Evolutionary conservation across 2,113 vertebrate genomes (phyloP), one percentile per base, ranked within the genome.

Genomic region (Miniopterus natalensis): DNA sequence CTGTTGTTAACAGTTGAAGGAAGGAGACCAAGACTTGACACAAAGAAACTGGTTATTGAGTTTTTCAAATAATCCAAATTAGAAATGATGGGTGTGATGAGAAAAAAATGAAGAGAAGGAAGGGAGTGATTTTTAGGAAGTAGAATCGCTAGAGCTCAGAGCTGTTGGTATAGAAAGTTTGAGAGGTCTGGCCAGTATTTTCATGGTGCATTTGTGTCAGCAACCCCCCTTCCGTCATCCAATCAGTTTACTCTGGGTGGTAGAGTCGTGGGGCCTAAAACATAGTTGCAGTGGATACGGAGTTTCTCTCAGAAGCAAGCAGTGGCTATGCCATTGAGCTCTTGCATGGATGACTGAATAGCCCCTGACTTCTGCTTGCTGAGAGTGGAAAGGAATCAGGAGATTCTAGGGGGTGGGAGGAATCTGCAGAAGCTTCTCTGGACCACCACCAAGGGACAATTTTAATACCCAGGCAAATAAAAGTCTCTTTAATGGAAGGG

Each of bases 1-100:
- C 61, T 89, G 79, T 80, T 68, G 36, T 36, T 36, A 77, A 92
- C 92, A 66, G 36, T 45, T 94, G 83, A 40, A 66, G 78, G 61
- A 90, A 93, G 81, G 1, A 45, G 77, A 90, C 40, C 29, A 70
- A 91, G 73, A 51, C 45, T 68, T 71, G 77, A 88, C 66, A 71
- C 29, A 79, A 61, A 78, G 40, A 84, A 20, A 29, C 77, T 74
- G 17, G 8, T 80, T 91, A 75, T 15, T 71, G 71, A 75, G 59
- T 40, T 95, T 42, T 65, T 84, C 73, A n/a, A 59, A 6, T 45
- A 51, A 84, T 51, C 47, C 61, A 84, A 88, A 47, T 36, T 66
- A 66, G 87, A 85, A 78, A 71, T 25, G 4, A 27, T 83, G 49
- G 14, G 9, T 36, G 15, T 31, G 68, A 78, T 78, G 70, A 91